These are phyloP conservation scores for Mantis religiosa DNA, from an alignment of 2,888 invertebrate species.

Conservation along the genomic window DNA sequence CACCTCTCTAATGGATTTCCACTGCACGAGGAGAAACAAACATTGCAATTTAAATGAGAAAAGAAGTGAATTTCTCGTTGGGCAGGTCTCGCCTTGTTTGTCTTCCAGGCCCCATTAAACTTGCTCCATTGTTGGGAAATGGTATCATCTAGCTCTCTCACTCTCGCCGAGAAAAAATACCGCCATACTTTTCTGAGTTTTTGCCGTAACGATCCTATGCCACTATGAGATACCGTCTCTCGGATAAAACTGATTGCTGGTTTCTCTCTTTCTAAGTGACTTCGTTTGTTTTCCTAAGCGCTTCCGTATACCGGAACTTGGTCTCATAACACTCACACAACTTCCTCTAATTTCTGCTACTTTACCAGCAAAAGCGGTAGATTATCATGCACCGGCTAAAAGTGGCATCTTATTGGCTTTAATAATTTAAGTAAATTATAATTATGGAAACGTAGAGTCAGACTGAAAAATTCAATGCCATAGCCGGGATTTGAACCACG, in stretches of 20 bases:
- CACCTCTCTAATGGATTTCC: background rate
- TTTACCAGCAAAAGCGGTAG: no score
- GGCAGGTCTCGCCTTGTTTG: background rate
- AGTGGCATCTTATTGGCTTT: no score
- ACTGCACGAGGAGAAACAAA: background rate
- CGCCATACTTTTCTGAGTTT: background rate
- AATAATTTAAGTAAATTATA: no score
- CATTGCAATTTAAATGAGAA: background rate
- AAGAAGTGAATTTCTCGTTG: background rate
- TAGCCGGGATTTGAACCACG: no score
- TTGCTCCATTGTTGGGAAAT: constrained; percentile 3
- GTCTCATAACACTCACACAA: no score
- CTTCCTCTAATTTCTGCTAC: no score
- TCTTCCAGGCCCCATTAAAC: constrained; percentile 6
- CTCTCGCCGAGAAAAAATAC: no score
- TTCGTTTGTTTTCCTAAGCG: background rate
- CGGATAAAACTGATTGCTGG: background rate
- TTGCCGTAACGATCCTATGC: background rate
- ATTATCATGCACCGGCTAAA: no score
- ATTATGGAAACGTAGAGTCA: no score
- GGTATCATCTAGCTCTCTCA: background rate
- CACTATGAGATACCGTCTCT: background rate
- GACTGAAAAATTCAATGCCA: no score
- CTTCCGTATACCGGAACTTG: background rate
- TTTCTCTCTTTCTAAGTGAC: background rate